Conservation (phyloP, 92 coral and sea anemone genomes). For the Umimayanthus chanpuru region DNA sequence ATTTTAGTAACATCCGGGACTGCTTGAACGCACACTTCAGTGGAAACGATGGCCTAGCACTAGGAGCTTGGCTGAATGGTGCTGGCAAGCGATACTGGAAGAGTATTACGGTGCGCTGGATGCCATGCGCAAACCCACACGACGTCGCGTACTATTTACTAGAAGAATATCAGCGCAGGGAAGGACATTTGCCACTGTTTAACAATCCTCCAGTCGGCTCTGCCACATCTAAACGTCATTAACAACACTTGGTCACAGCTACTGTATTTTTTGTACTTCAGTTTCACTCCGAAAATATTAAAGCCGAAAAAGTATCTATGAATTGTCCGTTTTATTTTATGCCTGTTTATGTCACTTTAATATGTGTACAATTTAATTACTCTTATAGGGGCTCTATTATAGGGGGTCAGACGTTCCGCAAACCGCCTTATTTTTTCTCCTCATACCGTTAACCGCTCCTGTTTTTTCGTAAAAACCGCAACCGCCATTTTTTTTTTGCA, state of each 20-base stretch:
- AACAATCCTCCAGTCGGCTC: slow-evolving; percentile 71
- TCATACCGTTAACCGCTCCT: no score
- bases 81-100: slow-evolving; percentile 83
- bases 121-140: slow-evolving; percentile 90
- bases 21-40: slow-evolving; percentile 98
- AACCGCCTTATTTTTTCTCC: no score
- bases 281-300: not conserved
- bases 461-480: no score
- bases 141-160: slow-evolving; percentile 93
- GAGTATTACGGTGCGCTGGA: slow-evolving; percentile 83
- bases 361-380: no score
- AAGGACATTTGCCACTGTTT: slow-evolving; percentile 84
- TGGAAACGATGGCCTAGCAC: slow-evolving; percentile 97
- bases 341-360: not conserved
- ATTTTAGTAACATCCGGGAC: slow-evolving; percentile 97
- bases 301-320: not conserved
- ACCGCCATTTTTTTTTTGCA: no score
- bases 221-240: not conserved
- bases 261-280: not conserved
- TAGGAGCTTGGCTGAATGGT: slow-evolving; percentile 89
- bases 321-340: not conserved
- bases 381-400: no score
- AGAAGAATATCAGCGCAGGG: slow-evolving; percentile 82
- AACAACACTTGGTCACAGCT: not conserved
- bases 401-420: no score